These are phyloP conservation scores for Phoxinus dragarum DNA, from an alignment of 2,797 vertebrate genomes.

Conservation along the genomic window DNA sequence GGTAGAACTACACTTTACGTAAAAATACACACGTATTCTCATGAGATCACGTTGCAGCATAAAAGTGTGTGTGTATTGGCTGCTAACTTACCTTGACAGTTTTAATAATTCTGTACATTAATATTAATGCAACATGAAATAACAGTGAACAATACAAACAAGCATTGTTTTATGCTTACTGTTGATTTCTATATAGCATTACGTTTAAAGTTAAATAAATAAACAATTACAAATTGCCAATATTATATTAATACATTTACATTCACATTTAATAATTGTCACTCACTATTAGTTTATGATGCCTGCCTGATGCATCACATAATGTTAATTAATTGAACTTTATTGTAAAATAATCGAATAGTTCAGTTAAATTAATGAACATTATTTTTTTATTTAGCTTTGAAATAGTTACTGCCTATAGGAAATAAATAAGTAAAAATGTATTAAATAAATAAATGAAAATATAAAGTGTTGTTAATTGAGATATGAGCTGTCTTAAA, in stretches of 20 bases:
- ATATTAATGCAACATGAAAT: not conserved
- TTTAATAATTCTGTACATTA: not conserved
- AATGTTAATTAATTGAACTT: not conserved
- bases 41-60: too few relatives aligned
- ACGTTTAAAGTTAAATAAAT: not conserved
- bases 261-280: not conserved
- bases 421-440: not conserved
- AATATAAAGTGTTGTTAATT: not conserved
- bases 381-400: not conserved
- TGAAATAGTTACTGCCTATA: not conserved
- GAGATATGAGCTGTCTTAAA: slow-evolving; percentile 31
- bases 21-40: too few relatives aligned
- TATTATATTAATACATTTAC: not conserved
- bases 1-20: too few relatives aligned
- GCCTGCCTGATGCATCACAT: not conserved
- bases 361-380: not conserved
- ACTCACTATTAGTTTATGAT: not conserved
- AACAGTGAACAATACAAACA: not conserved
- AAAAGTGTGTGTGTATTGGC: not conserved
- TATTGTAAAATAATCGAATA: not conserved
- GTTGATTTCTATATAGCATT: not conserved
- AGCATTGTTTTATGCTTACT: not conserved
- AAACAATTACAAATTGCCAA: not conserved
- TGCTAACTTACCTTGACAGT: not conserved
- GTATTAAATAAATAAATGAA: not conserved